These are phyloP conservation scores for Coregonus clupeaformis DNA, from an alignment of 2,113 vertebrate species.

Conservation along the genomic window DNA sequence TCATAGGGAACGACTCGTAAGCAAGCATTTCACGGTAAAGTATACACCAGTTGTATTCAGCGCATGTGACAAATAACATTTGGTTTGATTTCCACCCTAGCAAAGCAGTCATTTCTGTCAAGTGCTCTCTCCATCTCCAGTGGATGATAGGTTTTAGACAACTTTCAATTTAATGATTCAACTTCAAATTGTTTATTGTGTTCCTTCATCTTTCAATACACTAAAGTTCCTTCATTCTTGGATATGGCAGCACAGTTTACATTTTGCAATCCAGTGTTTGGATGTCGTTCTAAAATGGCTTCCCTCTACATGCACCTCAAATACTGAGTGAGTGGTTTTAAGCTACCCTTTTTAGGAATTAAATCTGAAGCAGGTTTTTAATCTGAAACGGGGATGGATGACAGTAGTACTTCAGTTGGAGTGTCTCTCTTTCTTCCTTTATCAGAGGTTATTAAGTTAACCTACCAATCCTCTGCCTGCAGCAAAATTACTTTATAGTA, in stretches of 20 bases:
- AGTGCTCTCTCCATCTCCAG: conserved; percentile 3
- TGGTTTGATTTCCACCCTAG: not conserved
- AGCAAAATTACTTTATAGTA: not conserved
- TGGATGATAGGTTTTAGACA: not conserved
- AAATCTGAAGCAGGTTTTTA: not conserved
- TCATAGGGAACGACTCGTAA: too few relatives aligned
- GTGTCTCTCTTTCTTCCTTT: not conserved
- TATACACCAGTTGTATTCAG: too few relatives aligned
- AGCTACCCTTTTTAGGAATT: not conserved
- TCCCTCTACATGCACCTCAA: not conserved
- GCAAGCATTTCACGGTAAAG: too few relatives aligned
- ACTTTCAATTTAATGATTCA: not conserved
- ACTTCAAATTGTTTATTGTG: not conserved
- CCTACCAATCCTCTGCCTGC: not conserved
- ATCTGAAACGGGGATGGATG: not conserved
- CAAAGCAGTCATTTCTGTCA: conserved; percentile 11
- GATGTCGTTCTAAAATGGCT: not conserved
- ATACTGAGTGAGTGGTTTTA: not conserved
- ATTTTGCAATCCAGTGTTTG: not conserved
- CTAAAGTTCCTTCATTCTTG: not conserved
- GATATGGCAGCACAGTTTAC: not conserved
- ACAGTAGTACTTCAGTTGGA: not conserved
- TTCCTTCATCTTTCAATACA: not conserved
- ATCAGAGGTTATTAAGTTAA: not conserved
- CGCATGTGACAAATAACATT: too few relatives aligned